A percentile compares a stretch with the other conserved stretches of the same genome.
Evolutionary conservation across 1,140 invertebrate genomes (phyloP).

Genomic region (Eumeta japonica): DNA sequence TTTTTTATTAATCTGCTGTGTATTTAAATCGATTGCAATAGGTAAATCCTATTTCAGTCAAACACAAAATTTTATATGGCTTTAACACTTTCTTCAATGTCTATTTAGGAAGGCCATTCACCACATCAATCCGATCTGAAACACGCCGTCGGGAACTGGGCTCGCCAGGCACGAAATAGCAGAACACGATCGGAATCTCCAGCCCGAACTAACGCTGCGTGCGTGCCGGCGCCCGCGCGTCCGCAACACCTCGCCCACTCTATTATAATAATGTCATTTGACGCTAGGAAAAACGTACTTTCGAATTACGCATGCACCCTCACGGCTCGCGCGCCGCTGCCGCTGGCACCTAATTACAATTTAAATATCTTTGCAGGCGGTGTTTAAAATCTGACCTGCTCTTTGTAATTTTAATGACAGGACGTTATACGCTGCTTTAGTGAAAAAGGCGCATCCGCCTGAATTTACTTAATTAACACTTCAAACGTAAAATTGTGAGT

Average conservation of each 20-base stretch:
- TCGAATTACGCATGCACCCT: conserved; percentile 43
- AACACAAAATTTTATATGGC: too few relatives aligned
- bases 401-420: conserved; percentile 37
- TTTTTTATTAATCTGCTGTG: too few relatives aligned
- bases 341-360: conserved; percentile 45
- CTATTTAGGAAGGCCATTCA: too few relatives aligned
- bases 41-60: too few relatives aligned
- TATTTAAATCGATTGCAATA: too few relatives aligned
- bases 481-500: conserved; percentile 9
- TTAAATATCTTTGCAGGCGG: conserved; percentile 39
- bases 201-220: too few relatives aligned
- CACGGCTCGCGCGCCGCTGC: conserved; percentile 24
- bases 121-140: too few relatives aligned
- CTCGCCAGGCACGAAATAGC: too few relatives aligned
- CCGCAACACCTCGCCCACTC: conserved; percentile 11
- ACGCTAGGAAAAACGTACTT: conserved; percentile 23
- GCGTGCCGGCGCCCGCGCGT: too few relatives aligned
- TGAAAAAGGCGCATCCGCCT: conserved; percentile 18
- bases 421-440: conserved; percentile 14
- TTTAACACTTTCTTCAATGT: too few relatives aligned
- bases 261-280: conserved; percentile 25
- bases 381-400: conserved; percentile 37
- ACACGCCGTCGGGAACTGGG: too few relatives aligned
- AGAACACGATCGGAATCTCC: too few relatives aligned
- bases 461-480: conserved; percentile 23